Evolutionary conservation across 2,888 invertebrate species (phyloP).

Genomic region (Odontocerum albicorne): DNA sequence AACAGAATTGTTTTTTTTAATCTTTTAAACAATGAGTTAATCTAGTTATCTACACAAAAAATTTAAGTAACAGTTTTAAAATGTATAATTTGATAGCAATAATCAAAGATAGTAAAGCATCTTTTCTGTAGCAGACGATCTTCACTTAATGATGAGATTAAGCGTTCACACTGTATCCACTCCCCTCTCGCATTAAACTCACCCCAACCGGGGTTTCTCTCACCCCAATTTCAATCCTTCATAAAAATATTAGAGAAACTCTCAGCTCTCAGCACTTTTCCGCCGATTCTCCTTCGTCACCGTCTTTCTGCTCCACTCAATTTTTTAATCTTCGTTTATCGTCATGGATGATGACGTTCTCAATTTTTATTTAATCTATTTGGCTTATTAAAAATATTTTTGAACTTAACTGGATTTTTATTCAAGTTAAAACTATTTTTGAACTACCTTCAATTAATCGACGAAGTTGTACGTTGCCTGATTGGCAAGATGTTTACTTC

Average conservation of each 20-base stretch:
- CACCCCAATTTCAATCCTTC: constrained; percentile 34
- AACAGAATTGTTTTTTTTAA: no score
- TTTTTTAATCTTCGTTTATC: background rate
- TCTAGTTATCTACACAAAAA: no score
- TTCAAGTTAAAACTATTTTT: no score
- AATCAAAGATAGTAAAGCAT: background rate
- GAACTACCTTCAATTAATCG: no score
- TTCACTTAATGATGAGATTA: constrained; percentile 34
- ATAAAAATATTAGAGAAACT: constrained; percentile 27
- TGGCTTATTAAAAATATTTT: no score
- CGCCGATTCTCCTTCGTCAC: constrained; percentile 7
- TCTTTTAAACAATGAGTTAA: no score
- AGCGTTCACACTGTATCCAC: constrained; percentile 34
- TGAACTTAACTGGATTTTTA: no score
- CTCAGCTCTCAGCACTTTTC: constrained; percentile 32
- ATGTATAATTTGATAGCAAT: no score
- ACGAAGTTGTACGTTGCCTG: no score
- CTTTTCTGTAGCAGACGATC: constrained; percentile 4
- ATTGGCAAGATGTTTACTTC: no score
- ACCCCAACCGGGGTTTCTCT: constrained; percentile 25
- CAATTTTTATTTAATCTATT: background rate
- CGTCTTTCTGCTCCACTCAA: constrained; percentile 3
- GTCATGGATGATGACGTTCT: background rate
- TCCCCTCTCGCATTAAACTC: constrained; percentile 26
- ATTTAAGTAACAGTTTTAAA: no score